Evolutionary conservation across 2,113 vertebrate genomes (phyloP).

Genomic region (Leptobrachium ailaonicum): DNA sequence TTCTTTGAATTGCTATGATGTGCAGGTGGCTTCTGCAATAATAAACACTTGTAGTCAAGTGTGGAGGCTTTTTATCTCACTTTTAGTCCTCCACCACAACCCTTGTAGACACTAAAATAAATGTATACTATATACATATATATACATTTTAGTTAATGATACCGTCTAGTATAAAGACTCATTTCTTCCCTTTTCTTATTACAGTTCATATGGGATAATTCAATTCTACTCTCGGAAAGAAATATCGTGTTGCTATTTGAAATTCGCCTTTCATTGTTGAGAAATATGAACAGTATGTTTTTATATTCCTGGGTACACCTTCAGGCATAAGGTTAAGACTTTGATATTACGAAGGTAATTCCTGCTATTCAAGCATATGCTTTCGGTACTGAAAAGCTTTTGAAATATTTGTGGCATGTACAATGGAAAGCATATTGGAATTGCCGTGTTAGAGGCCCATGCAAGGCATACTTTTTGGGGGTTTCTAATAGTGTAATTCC

Average conservation of each 20-base stretch:
- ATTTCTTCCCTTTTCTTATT: background rate
- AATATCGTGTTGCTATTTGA: conserved; percentile 27
- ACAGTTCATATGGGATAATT: conserved; percentile 13
- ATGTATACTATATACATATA: no score
- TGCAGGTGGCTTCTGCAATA: no score
- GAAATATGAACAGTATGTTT: conserved; percentile 47
- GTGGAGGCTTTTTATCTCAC: no score
- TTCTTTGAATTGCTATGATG: no score
- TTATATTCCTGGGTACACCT: conserved; percentile 36
- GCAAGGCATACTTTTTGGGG: background rate
- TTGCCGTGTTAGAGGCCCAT: conserved; percentile 15
- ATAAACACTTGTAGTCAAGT: no score
- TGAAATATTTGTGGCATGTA: conserved; percentile 48
- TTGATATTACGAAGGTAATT: conserved; percentile 45
- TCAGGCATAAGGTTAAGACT: conserved; percentile 46
- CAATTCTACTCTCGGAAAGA: background rate
- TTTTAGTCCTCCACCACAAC: no score
- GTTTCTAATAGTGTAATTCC: no score
- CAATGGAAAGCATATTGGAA: conserved; percentile 45
- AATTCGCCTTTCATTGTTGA: conserved; percentile 4
- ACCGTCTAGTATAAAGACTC: background rate
- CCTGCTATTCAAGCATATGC: conserved; percentile 42
- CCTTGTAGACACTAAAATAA: no score
- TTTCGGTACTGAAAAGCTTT: conserved; percentile 34
- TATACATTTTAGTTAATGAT: background rate